Base-by-base conservation (phyloP, 2,888 invertebrate species). In the Choreutis nemorana region DNA sequence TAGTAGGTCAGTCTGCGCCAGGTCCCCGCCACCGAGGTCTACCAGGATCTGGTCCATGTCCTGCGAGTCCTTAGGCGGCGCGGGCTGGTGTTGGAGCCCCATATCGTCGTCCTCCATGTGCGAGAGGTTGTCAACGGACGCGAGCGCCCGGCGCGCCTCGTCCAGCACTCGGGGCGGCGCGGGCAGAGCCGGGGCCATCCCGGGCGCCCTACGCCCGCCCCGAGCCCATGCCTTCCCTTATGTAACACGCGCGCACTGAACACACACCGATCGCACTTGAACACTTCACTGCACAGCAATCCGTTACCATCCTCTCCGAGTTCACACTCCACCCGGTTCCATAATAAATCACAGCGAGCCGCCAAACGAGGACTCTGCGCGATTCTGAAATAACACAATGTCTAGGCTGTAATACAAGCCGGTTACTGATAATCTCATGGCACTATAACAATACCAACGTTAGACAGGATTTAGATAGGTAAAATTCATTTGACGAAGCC, bases 171-270 rank as follows among this genome's bases (percentile, higher is more conserved):
- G 73, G 45, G 68, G 75, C 56, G 81, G 70, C 84, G 91, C 90
- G 65, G 92, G 90, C 78, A 93, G 87, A 83, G 94, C 94, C 82
- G 94, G 94, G 85, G 94, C 94, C 94, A 94, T 94, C 85, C 89
- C 83, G 89, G 86, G 81, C 82, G 82, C 83, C 75, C 46, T 40
- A 37, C 61, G 66, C 80, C 71, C 71, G 72, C 80, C 81, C 80
- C 54, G 55, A 59, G 44, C 52, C 50, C 77, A 77, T 72, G 42
- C 44, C 56, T 40, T 40, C 45, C 55, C 71, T 75, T 73, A 75
- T 73, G 55, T 77, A 75, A 77, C 61, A 55, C 58, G 23, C 16
- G 24, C 42, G 42, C 46, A 44, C 45, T 45, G 35, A n/a, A n/a
- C n/a, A 29, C 34, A 33, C 41, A 39, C 30, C 36, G 9, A 43